Base-by-base conservation (phyloP, 2,797 vertebrate species). In the Etheostoma perlongum region DNA sequence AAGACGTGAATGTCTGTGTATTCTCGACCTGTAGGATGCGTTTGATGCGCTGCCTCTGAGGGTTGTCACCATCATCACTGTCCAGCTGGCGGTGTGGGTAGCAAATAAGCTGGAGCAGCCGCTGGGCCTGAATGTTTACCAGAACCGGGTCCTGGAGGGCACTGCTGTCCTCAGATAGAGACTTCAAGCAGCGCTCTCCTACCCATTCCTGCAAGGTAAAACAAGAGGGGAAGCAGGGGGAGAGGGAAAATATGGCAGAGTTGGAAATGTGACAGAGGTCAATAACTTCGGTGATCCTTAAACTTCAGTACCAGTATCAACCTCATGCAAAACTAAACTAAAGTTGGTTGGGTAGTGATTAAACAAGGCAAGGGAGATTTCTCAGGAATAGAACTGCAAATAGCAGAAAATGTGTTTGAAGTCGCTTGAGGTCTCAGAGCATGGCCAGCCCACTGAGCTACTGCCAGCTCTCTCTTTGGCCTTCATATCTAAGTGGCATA, bases 71-170 rank as follows among this genome's bases (percentile, higher is more conserved):
- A 58, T 99, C 98, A 67, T 99, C 98, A 0, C 93, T 97, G 95
- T 99, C 98, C 85, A 98, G 94, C 91, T 98, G 95, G 48, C 98
- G 96, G 85, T 99, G 98, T 19, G 98, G 98, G 67, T 99, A 99
- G 92, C 98, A 99, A 82, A 99, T 99, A 64, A 99, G 96, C 92
- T 99, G 98, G 94, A 99, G 97, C 23, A 99, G 95, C 74, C 98
- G 94, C 82, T 99, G 98, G 27, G 98, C 98, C 88, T 99, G 98
- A 66, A 98, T 99, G 88, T 98, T 99, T 62, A 97, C 97, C 88
- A 99, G 94, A 80, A 99, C 98, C 0, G 98, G 98, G 87, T 99
- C 98, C 94, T 99, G 98, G 9, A 99, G 95, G 83, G 98, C 97
- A 76, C 98, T 99, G 93, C 98, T 99, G 95, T 99, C 98, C 89